phyloP scores from a whole-genome alignment of 2,797 vertebrate genomes.

The Chelonia mydas region DNA sequence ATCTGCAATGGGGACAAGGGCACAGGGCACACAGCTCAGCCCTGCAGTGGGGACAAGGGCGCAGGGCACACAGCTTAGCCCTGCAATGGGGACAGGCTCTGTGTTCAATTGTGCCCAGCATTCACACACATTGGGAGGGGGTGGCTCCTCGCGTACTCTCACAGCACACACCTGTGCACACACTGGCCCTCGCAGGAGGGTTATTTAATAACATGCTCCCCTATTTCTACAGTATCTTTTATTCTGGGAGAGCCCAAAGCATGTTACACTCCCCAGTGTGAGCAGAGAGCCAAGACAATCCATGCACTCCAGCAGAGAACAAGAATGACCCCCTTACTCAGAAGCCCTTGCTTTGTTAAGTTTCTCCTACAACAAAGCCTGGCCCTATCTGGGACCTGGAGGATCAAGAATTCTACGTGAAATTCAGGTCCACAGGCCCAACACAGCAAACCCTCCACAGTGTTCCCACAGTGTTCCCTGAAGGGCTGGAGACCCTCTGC shows the following conservation, averaged over 20 bases:
- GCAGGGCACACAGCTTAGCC: background rate
- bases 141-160: background rate
- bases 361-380: background rate
- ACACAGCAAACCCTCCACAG: background rate
- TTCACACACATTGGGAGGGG: background rate
- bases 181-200: background rate
- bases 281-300: too few species aligned
- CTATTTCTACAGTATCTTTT: too few species aligned
- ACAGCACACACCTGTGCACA: background rate
- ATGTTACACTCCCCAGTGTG: too few species aligned
- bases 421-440: background rate
- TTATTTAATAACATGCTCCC: background rate
- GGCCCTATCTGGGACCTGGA: background rate
- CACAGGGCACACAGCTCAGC: background rate
- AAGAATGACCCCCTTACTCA: too few species aligned
- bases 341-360: background rate
- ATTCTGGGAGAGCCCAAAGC: too few species aligned
- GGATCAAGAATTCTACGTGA: background rate
- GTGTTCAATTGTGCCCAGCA: background rate
- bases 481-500: background rate
- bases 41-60: too few species aligned
- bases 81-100: background rate
- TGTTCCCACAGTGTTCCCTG: too few species aligned
- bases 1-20: too few species aligned
- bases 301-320: too few species aligned